Evolutionary conservation across 53 echinoderm and acorn worm species (phyloP), one percentile per base, ranked within the genome.

Genomic region (Actinopyga echinites): DNA sequence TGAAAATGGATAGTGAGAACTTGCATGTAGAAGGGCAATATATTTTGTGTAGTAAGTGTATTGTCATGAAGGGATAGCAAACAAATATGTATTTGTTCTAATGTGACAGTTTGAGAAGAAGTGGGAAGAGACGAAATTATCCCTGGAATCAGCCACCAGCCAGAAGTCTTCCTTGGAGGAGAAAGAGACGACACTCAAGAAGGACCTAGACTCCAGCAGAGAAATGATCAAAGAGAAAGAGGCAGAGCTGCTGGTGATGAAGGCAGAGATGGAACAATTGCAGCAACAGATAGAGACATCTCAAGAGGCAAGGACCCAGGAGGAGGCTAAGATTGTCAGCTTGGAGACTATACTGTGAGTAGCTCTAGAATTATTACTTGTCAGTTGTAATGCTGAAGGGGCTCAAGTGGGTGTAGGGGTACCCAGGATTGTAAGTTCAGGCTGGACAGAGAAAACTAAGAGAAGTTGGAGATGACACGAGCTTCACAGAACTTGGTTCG

Each of bases 111-210:
- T 38, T 34, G 68, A 68, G 68, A 68, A 68, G 20, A 34, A 68
- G 32, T 21, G 33, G n/a, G 68, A 75, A 25, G 84, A 87, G 35
- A 15, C 81, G 30, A 84, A 74, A 63, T 38, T 84, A 44, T 83
- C 88, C 36, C 83, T 94, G 26, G 87, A 91, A 37, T 68, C 61
- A 17, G 54, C 82, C 12, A 87, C 30, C 58, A 67, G 73, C 66
- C 90, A 94, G 64, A 93, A 90, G 38, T 83, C 82, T 45, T 66
- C 44, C 42, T 43, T 88, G 12, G 64, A 55, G 38, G 78, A 75
- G 23, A 22, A 43, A 43, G 75, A 42, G 15, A 52, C 75, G 19
- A 29, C 24, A 20, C 45, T 54, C 12, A 75, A 9, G 55, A 25
- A 75, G 55, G 26, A 22, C 22, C 25, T 53, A 26, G 75, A 49